These are phyloP conservation scores for Radopholus similis DNA, from an alignment of 1,140 invertebrate species.

Conservation along the genomic window DNA sequence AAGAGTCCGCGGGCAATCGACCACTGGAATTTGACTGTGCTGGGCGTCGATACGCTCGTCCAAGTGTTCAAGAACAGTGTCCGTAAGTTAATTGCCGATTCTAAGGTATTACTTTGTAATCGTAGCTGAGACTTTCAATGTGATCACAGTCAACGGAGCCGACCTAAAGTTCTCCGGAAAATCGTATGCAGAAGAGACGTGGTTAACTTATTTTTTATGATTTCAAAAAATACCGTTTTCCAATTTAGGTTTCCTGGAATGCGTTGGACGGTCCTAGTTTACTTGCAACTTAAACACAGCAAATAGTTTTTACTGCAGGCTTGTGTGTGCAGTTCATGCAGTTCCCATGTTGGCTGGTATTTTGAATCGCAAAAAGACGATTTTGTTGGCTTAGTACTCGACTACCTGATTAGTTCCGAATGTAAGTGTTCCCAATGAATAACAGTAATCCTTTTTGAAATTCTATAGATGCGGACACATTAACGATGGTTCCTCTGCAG, in stretches of 20 bases:
- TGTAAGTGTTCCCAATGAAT: background rate
- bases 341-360: conserved; percentile 24
- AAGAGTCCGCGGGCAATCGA: conserved; percentile 13
- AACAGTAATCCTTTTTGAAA: background rate
- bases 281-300: background rate
- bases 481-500: conserved; percentile 16
- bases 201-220: background rate
- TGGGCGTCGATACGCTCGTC: conserved; percentile 18
- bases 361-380: conserved; percentile 27
- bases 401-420: conserved; percentile 22
- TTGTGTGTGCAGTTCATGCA: conserved; percentile 10
- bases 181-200: conserved; percentile 13
- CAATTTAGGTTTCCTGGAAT: conserved; percentile 15
- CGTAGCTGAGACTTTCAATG: conserved; percentile 16
- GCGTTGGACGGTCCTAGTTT: conserved; percentile 11
- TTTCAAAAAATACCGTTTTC: background rate
- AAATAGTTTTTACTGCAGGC: too few relatives aligned
- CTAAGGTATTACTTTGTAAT: background rate
- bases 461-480: conserved; percentile 18
- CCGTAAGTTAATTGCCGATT: conserved; percentile 3
- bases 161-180: conserved; percentile 20
- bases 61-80: conserved; percentile 22
- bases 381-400: conserved; percentile 25
- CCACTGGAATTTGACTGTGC: conserved; percentile 18
- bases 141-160: conserved; percentile 16